These are phyloP conservation scores for Pachliopta kotzebuea DNA, from an alignment of 2,888 invertebrate species.

Conservation along the genomic window DNA sequence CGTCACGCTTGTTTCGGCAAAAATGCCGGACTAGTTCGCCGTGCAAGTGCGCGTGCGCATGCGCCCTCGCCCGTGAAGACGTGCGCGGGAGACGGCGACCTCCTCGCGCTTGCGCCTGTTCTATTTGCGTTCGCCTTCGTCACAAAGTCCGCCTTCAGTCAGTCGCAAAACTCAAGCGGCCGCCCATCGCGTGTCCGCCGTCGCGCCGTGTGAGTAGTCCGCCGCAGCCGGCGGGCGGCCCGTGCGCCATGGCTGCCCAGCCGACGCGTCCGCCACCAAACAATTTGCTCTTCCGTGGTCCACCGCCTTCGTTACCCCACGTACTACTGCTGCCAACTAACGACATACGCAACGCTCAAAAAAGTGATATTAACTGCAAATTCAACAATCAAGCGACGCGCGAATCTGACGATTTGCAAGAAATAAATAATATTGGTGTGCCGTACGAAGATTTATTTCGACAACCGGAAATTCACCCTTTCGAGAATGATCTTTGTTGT, in stretches of 20 bases:
- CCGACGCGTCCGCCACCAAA: conserved; percentile 73
- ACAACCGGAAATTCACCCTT: conserved; percentile 46
- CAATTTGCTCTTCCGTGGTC: conserved; percentile 73
- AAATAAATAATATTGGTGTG: conserved; percentile 77
- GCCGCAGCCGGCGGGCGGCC: conserved; percentile 64
- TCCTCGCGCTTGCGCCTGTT: conserved; percentile 78
- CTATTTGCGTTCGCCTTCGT: conserved; percentile 80
- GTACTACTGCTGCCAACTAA: conserved; percentile 76
- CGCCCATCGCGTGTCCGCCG: conserved; percentile 73
- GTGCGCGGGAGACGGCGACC: conserved; percentile 79
- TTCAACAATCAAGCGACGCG: conserved; percentile 55
- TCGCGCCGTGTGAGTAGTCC: conserved; percentile 42
- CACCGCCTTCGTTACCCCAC: conserved; percentile 72
- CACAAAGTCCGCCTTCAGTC: conserved; percentile 78
- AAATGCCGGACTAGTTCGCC: conserved; percentile 56
- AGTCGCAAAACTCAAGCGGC: conserved; percentile 75
- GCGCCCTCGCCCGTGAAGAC: conserved; percentile 79
- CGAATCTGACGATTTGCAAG: conserved; percentile 51
- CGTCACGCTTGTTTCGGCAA: conserved; percentile 71
- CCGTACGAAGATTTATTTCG: conserved; percentile 57
- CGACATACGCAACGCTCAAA: conserved; percentile 42
- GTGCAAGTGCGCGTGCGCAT: conserved; percentile 77
- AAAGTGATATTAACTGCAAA: conserved; percentile 42
- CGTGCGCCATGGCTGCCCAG: conserved; percentile 74
- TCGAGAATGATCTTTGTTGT: conserved; percentile 45